Evolutionary conservation across 2,797 vertebrate genomes (phyloP).

Genomic region (Lithobates pipiens): DNA sequence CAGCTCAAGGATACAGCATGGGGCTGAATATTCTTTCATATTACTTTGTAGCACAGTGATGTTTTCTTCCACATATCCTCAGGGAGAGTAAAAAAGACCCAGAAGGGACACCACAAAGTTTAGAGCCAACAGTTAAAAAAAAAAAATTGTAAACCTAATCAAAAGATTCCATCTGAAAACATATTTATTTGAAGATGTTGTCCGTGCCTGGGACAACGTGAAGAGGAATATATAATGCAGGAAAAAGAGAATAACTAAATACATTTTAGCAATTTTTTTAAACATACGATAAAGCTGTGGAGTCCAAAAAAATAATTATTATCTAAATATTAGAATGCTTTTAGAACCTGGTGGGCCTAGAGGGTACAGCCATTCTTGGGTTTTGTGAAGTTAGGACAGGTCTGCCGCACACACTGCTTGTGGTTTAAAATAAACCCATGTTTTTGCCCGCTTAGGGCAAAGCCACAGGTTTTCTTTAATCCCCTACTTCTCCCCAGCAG

Average conservation of each 20-base stretch:
- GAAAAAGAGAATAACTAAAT: constrained; percentile 51
- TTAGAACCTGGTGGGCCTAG: neutral
- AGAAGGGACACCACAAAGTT: constrained; percentile 52
- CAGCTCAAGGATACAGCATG: constrained; percentile 44
- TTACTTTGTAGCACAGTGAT: constrained; percentile 52
- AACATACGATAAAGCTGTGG: neutral
- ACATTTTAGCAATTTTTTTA: neutral
- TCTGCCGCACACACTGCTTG: neutral
- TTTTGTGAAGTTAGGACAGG: neutral
- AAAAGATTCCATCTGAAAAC: constrained; percentile 36
- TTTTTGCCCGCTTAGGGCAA: too few relatives aligned
- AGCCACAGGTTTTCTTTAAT: too few relatives aligned
- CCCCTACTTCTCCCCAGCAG: too few relatives aligned
- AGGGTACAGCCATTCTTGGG: neutral
- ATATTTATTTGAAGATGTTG: constrained; percentile 53
- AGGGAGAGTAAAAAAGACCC: constrained; percentile 49
- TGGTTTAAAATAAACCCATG: neutral
- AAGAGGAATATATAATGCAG: constrained; percentile 52
- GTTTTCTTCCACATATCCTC: constrained; percentile 51
- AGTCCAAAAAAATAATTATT: neutral
- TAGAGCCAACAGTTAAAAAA: constrained; percentile 49
- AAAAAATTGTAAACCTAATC: constrained; percentile 53
- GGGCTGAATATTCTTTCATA: constrained; percentile 34
- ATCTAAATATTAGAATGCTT: neutral
- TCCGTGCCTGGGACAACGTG: constrained; percentile 33